A percentile compares a stretch with the other conserved stretches of the same genome.
Evolutionary conservation across 2,113 vertebrate genomes (phyloP).

Genomic region (Elephantulus edwardii): DNA sequence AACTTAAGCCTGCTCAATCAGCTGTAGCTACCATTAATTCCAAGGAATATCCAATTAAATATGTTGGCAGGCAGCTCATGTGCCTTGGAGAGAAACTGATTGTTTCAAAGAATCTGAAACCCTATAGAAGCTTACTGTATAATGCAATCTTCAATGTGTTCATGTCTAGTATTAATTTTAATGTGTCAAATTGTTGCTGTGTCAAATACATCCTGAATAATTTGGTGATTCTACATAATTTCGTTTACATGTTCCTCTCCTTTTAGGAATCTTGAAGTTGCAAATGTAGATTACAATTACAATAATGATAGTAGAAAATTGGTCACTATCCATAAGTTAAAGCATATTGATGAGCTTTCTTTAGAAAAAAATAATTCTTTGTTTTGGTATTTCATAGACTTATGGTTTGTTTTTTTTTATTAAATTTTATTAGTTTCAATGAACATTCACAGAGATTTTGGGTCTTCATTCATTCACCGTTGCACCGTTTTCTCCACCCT

Average conservation of each 20-base stretch:
- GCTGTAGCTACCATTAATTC: constrained; percentile 65
- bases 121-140: constrained; percentile 31
- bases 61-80: constrained; percentile 65
- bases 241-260: constrained; percentile 8
- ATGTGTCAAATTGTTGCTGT: too few relatives aligned
- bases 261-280: constrained; percentile 44
- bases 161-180: constrained; percentile 61
- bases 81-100: constrained; percentile 69
- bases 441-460: too few relatives aligned
- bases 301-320: background rate
- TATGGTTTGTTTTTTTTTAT: too few relatives aligned
- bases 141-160: constrained; percentile 15
- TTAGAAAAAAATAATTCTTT: too few relatives aligned
- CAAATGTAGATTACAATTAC: constrained; percentile 54
- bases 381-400: too few relatives aligned
- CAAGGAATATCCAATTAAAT: constrained; percentile 64
- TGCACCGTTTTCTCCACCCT: too few relatives aligned
- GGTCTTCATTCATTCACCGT: too few relatives aligned
- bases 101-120: constrained; percentile 61
- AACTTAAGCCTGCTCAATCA: background rate
- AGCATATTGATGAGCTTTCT: background rate
- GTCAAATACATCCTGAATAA: constrained; percentile 13
- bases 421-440: too few relatives aligned
- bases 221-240: constrained; percentile 34
- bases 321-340: background rate